Conservation (phyloP, 2,888 invertebrate species). For the Noctua fimbriata region DNA sequence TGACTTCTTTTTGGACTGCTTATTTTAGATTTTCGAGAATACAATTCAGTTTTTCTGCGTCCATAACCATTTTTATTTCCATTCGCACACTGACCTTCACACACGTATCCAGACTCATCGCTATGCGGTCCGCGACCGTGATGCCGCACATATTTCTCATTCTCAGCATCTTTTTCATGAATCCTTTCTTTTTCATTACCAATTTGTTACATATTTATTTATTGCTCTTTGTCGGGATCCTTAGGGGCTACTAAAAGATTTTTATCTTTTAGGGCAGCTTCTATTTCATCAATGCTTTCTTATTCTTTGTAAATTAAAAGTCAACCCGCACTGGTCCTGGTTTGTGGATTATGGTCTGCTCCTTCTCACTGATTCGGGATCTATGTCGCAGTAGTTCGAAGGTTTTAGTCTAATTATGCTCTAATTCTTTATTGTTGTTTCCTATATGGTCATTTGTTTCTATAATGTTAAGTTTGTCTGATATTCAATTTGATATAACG, state of each 20-base stretch:
- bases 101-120: conserved; percentile 56
- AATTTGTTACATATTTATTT: conserved; percentile 55
- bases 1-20: not conserved
- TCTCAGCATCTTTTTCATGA: conserved; percentile 48
- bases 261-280: conserved; percentile 3
- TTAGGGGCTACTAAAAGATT: not conserved
- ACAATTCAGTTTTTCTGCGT: conserved; percentile 14
- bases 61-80: conserved; percentile 28
- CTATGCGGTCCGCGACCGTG: conserved; percentile 57
- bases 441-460: not conserved
- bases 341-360: not conserved
- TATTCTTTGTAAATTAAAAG: not conserved
- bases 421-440: not conserved
- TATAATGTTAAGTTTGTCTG: not conserved
- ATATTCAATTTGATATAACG: not conserved
- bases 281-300: not conserved
- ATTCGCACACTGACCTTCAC: conserved; percentile 50
- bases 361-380: not conserved
- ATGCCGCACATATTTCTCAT: conserved; percentile 58
- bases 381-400: not conserved
- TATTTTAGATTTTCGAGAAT: not conserved
- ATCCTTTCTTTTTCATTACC: conserved; percentile 59
- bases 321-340: not conserved
- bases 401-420: not conserved
- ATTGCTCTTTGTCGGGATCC: conserved; percentile 31